Evolutionary conservation across 2,888 invertebrate species (phyloP).

Genomic region (Xylocampa areola): DNA sequence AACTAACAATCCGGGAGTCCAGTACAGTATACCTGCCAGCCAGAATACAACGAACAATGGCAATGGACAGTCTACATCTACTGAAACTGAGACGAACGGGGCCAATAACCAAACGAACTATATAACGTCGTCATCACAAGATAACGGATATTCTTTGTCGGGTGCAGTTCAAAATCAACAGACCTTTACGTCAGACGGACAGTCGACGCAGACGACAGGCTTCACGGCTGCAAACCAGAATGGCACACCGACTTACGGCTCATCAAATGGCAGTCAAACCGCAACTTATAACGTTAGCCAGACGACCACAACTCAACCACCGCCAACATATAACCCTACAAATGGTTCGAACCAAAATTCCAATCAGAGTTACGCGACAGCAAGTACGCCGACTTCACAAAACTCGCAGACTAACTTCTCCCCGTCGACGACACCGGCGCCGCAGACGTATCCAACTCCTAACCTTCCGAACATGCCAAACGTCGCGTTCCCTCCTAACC

Average conservation of each 20-base stretch:
- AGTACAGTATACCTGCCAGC: constrained; percentile 75
- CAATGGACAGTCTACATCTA: constrained; percentile 71
- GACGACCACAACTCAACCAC: constrained; percentile 73
- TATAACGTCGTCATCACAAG: constrained; percentile 84
- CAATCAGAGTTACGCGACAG: constrained; percentile 70
- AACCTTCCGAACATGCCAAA: constrained; percentile 77
- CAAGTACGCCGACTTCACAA: constrained; percentile 72
- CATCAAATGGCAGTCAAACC: constrained; percentile 71
- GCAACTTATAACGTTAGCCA: constrained; percentile 71
- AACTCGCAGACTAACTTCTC: constrained; percentile 78
- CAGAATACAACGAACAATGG: constrained; percentile 73
- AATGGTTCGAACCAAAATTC: constrained; percentile 74
- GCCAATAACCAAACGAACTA: constrained; percentile 79
- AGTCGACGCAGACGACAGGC: constrained; percentile 70
- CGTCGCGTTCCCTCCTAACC: constrained; percentile 76
- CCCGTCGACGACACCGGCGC: constrained; percentile 82
- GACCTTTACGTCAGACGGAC: constrained; percentile 72
- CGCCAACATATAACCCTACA: constrained; percentile 71
- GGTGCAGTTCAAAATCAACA: constrained; percentile 74
- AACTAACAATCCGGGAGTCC: constrained; percentile 74
- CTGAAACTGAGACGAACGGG: constrained; percentile 76
- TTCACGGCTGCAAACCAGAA: constrained; percentile 72
- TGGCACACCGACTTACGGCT: constrained; percentile 71
- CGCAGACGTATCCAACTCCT: constrained; percentile 74
- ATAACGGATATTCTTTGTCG: constrained; percentile 73